Base-by-base conservation (phyloP, 2,797 vertebrate species). In the Acridotheres tristis region DNA sequence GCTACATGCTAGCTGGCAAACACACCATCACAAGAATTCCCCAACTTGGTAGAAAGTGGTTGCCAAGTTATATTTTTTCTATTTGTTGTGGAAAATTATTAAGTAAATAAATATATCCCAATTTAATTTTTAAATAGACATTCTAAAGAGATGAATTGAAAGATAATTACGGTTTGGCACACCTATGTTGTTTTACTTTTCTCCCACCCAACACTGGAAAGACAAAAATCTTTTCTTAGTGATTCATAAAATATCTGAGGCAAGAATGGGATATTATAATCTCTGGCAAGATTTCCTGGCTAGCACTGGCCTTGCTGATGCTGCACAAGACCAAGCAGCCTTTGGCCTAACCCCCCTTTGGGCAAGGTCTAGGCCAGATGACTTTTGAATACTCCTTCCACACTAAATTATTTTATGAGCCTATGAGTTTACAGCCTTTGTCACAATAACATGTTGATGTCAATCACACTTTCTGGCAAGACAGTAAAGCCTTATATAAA, bases 121-220 rank as follows among this genome's bases (percentile, higher is more conserved):
- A 38, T 53, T 89, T 68, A 62, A 34, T 72, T 94, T 89, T 84
- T 38, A 90, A 93, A 75, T 45, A 72, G 43, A 55, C 32, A 73
- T 88, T 86, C 76, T 85, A 89, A 81, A 91, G 16, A 32, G 63
- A 86, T 83, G 40, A 94, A 84, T 82, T 63, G 79, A 68, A 84
- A 78, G 30, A 81, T 69, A 89, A 88, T 91, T 84, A 91, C 5
- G 16, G 13, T 40, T 92, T 91, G 73, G 82, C 76, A 72, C 3
- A 13, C 21, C 29, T 84, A 6, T 59, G 34, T 63, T 88, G 34
- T 86, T 96, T 88, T 85, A 51, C 23, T 88, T 89, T 92, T 77
- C 43, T 93, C 36, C 51, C 79, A 88, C 47, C 36, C 43, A 88
- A 29, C 34, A 54, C 29, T 75, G 25, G 17, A 81, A 81, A 92